Conservation (phyloP, 2,113 vertebrate genomes). For the Amphiprion ocellaris region DNA sequence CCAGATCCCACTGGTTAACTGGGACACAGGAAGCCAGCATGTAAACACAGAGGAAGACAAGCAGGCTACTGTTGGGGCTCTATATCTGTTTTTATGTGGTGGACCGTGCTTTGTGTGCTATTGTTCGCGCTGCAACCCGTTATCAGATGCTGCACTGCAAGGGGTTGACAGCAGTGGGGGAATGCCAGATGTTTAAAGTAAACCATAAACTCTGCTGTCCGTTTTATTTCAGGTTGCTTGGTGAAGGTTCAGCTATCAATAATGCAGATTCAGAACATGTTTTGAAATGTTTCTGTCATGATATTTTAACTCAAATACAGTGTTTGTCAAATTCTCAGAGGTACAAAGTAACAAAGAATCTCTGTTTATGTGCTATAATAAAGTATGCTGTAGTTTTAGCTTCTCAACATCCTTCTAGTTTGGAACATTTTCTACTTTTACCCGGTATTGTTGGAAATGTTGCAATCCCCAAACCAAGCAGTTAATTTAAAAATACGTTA, state of each 20-base stretch:
- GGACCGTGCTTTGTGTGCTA: constrained; percentile 12
- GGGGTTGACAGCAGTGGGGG: not conserved
- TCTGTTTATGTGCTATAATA: too few species aligned
- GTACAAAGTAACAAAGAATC: not conserved
- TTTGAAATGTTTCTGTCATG: not conserved
- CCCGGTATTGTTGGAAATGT: too few species aligned
- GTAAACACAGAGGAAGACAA: constrained; percentile 71
- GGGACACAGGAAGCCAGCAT: constrained; percentile 76
- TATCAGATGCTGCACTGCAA: constrained; percentile 25
- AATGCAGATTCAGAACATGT: too few species aligned
- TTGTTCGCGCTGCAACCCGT: constrained; percentile 18
- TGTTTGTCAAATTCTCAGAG: not conserved
- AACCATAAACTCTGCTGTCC: not conserved
- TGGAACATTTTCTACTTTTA: too few species aligned
- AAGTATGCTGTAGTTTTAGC: too few species aligned
- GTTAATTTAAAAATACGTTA: too few species aligned
- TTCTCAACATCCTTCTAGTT: too few species aligned
- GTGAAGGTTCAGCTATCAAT: too few species aligned
- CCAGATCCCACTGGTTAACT: constrained; percentile 77
- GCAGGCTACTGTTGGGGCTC: constrained; percentile 51
- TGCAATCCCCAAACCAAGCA: too few species aligned
- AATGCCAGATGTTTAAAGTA: not conserved
- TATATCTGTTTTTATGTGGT: constrained; percentile 10
- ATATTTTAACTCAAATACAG: not conserved
- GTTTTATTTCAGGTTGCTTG: too few species aligned